phyloP scores from a whole-genome alignment of 2,888 invertebrate genomes.

The Proisotoma minuta region DNA sequence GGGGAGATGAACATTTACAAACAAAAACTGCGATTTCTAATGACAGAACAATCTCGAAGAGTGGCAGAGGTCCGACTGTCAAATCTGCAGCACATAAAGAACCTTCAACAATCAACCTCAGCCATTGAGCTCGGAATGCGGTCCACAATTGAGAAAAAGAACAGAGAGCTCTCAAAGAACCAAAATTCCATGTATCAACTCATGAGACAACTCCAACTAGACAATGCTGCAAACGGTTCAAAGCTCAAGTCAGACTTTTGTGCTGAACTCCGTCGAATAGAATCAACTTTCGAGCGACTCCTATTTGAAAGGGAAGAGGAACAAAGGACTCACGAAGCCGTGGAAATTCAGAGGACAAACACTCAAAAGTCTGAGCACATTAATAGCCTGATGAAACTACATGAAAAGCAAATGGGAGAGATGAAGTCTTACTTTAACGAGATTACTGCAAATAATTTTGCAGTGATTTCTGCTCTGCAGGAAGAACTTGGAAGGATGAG shows the following conservation, averaged over 20 bases:
- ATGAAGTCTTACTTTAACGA: slow-evolving; percentile 94
- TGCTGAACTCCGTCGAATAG: slow-evolving; percentile 63
- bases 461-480: slow-evolving; percentile 82
- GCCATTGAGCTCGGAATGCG: slow-evolving; percentile 28
- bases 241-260: slow-evolving; percentile 63
- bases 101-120: slow-evolving; percentile 38
- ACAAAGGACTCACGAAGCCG: slow-evolving; percentile 49
- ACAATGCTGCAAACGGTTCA: slow-evolving; percentile 56
- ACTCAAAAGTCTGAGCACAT: slow-evolving; percentile 87
- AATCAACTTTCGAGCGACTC: slow-evolving; percentile 64
- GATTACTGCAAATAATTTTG: slow-evolving; percentile 86
- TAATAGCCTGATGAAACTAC: slow-evolving; percentile 68
- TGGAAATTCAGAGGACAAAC: slow-evolving; percentile 80
- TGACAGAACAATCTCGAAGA: slow-evolving; percentile 40
- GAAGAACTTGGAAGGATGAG: slow-evolving; percentile 27
- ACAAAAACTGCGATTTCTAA: slow-evolving; percentile 59
- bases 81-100: slow-evolving; percentile 37
- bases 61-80: slow-evolving; percentile 37
- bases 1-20: slow-evolving; percentile 80
- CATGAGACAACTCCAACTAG: slow-evolving; percentile 48
- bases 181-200: slow-evolving; percentile 33
- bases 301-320: slow-evolving; percentile 56
- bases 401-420: slow-evolving; percentile 79
- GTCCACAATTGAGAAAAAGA: slow-evolving; percentile 28
- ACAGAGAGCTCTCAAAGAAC: slow-evolving; percentile 27